These are phyloP conservation scores for Cyprinella venusta DNA, from an alignment of 2,797 vertebrate genomes.

Conservation along the genomic window DNA sequence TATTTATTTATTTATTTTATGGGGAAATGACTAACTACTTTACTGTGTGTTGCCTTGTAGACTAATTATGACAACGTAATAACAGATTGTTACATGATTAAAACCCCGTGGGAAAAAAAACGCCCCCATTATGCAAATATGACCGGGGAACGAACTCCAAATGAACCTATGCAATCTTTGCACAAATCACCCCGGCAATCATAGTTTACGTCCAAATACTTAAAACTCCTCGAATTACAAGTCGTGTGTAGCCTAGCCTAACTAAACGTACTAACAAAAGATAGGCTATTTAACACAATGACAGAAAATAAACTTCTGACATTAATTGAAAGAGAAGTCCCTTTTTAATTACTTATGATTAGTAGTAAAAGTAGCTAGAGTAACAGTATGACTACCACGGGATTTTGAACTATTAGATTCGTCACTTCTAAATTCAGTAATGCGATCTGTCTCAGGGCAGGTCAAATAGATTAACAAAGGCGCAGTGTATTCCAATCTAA, in stretches of 20 bases:
- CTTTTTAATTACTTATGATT: neutral
- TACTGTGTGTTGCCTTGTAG: neutral
- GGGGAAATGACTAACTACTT: neutral
- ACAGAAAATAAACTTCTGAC: neutral
- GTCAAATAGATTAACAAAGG: conserved; percentile 14
- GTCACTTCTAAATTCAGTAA: neutral
- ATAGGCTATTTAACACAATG: neutral
- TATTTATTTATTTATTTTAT: neutral
- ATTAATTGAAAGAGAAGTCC: neutral
- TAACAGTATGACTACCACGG: neutral
- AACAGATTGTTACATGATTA: neutral
- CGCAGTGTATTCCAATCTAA: neutral
- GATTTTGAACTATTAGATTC: neutral
- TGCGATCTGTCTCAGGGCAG: conserved; percentile 16
- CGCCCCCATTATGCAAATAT: neutral
- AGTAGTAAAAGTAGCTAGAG: neutral
- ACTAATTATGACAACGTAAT: conserved; percentile 6
- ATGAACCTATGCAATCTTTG: neutral
- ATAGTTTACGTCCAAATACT: neutral
- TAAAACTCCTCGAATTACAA: neutral
- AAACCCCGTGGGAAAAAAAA: neutral
- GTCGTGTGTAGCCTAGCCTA: neutral
- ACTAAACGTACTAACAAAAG: neutral
- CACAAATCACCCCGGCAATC: neutral
- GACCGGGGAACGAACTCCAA: neutral